Base-by-base conservation (phyloP, 2,797 vertebrate species). In the Microhierax caerulescens region DNA sequence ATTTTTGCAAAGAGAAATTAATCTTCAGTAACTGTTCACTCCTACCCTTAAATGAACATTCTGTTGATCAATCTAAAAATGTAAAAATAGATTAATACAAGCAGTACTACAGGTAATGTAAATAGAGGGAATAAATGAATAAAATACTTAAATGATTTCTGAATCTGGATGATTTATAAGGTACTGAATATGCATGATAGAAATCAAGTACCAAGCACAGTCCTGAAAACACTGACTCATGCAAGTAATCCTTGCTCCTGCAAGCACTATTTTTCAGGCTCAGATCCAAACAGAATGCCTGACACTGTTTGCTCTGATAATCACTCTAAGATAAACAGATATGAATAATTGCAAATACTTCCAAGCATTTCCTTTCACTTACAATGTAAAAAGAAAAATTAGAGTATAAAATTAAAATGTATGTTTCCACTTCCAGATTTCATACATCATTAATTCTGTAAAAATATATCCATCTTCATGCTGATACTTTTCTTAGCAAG, bases 291-390 rank as follows among this genome's bases (percentile, higher is more conserved):
- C 92, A 96, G 95, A 95, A 97, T 94, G 97, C 95, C 89, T 97
- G 93, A 95, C 94, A 96, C 92, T 96, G 97, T 97, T 97, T 97
- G 97, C 92, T 96, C 95, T 95, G 88, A 97, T 97, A 96, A 98
- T 97, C 85, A 90, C 90, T 96, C 95, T 95, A 96, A 97, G 96
- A 96, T 96, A 97, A 97, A 97, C 89, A 97, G 94, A 97, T 97
- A 95, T 85, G 82, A 98, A 89, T 89, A 92, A 97, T 85, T 93
- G 82, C 85, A 97, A 95, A 94, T 91, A 96, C 75, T 94, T 95
- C 53, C 85, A 95, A 84, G 82, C 95, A 93, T 87, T 97, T 97
- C 77, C 95, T 95, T 96, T 95, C 95, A 96, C 73, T 77, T 96
- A 77, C 7, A 96, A 96, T 47, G 74, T 69, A 92, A 93, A 93